Evolutionary conservation across 1,140 invertebrate species (phyloP).

Genomic region (Palaemon carinicauda): DNA sequence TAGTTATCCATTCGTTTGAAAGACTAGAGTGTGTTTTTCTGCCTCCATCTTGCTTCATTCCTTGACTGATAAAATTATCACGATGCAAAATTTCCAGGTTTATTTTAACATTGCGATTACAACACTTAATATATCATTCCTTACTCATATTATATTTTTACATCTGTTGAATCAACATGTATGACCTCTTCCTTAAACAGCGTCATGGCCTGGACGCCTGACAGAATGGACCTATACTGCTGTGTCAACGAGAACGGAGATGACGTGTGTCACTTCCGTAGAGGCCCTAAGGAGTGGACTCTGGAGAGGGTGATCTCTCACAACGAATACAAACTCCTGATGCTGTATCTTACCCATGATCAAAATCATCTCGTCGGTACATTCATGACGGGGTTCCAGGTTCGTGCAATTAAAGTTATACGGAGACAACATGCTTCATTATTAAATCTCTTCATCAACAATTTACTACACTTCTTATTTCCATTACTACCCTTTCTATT

Average conservation of each 20-base stretch:
- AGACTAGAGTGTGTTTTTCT: too few species aligned
- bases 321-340: conserved; percentile 72
- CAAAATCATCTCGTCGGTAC: conserved; percentile 84
- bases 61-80: too few species aligned
- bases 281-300: conserved; percentile 62
- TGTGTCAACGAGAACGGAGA: conserved; percentile 71
- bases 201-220: conserved; percentile 73
- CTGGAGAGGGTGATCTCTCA: conserved; percentile 65
- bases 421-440: too few species aligned
- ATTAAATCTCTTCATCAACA: too few species aligned
- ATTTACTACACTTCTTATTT: too few species aligned
- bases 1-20: too few species aligned
- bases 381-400: conserved; percentile 81
- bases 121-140: too few species aligned
- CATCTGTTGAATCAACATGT: background rate
- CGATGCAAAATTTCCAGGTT: too few species aligned
- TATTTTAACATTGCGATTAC: too few species aligned
- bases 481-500: background rate
- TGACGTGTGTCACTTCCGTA: conserved; percentile 66
- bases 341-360: conserved; percentile 82
- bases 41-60: too few species aligned
- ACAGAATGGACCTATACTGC: conserved; percentile 70
- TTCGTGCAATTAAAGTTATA: conserved; percentile 62
- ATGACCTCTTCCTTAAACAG: conserved; percentile 64
- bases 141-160: too few species aligned